These are phyloP conservation scores for Cryptocheilus praepositus DNA, from an alignment of 2,888 invertebrate genomes.

Conservation along the genomic window DNA sequence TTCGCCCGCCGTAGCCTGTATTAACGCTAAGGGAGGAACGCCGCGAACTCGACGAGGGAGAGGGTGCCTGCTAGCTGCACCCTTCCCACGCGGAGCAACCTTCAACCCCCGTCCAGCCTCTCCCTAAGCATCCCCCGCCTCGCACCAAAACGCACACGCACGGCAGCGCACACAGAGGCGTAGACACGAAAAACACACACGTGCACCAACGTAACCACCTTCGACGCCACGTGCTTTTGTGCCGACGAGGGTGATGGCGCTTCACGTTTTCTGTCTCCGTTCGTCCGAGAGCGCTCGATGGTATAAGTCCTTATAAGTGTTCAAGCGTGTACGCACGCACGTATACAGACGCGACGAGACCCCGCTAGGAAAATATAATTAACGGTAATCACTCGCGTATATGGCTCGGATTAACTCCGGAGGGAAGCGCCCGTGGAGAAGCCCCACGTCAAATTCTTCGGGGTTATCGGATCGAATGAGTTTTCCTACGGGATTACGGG, in stretches of 20 bases:
- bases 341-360: constrained; percentile 30
- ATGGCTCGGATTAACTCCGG: constrained; percentile 70
- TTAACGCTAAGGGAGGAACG: constrained; percentile 68
- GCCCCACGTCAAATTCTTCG: constrained; percentile 64
- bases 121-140: constrained; percentile 17
- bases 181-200: background rate
- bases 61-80: constrained; percentile 40
- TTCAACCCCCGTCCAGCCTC: too few relatives aligned
- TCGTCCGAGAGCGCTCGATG: background rate
- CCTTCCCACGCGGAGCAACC: constrained; percentile 48
- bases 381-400: constrained; percentile 74
- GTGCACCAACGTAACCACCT: constrained; percentile 12
- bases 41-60: constrained; percentile 31
- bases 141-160: background rate
- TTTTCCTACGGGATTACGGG: constrained; percentile 56
- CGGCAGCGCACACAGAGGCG: too few relatives aligned
- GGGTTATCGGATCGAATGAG: constrained; percentile 60
- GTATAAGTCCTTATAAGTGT: too few relatives aligned
- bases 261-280: too few relatives aligned
- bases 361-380: constrained; percentile 72
- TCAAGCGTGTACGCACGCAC: constrained; percentile 1
- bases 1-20: constrained; percentile 73
- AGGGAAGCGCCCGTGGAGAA: constrained; percentile 24
- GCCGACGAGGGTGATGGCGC: background rate
- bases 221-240: constrained; percentile 34